Percentiles rank a stretch among this genome's conserved stretches.
Conservation (phyloP, 1,140 invertebrate species). For the Venturia canescens region DNA sequence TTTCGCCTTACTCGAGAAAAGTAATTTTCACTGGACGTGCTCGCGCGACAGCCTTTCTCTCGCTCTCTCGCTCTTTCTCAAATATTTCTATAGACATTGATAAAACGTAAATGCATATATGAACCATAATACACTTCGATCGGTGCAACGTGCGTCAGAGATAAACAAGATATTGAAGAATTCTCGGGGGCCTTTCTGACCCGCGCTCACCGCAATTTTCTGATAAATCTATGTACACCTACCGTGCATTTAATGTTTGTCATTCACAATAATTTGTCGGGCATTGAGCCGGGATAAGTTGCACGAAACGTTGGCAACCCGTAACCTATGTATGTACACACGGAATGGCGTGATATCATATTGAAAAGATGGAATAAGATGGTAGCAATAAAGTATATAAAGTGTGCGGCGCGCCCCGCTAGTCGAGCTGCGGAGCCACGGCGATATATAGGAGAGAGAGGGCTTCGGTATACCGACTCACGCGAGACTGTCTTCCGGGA, state of each 20-base stretch:
- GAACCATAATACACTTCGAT: slow-evolving; percentile 21
- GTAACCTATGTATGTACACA: neutral
- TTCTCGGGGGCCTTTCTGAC: neutral
- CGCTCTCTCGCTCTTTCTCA: neutral
- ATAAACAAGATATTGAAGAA: slow-evolving; percentile 37
- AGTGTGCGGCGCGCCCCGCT: slow-evolving; percentile 23
- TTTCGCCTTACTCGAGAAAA: slow-evolving; percentile 31
- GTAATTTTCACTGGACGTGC: slow-evolving; percentile 44
- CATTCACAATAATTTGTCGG: slow-evolving; percentile 43
- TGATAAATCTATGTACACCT: slow-evolving; percentile 7
- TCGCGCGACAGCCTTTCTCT: slow-evolving; percentile 35
- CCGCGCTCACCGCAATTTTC: slow-evolving; percentile 17
- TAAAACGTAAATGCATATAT: slow-evolving; percentile 3
- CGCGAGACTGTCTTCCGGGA: slow-evolving; percentile 35
- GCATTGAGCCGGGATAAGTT: slow-evolving; percentile 3
- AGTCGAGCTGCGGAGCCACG: neutral
- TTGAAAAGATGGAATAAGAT: slow-evolving; percentile 37
- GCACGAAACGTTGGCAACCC: neutral
- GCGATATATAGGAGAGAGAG: slow-evolving; percentile 5
- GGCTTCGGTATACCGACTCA: neutral
- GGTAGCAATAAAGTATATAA: slow-evolving; percentile 39
- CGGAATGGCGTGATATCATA: slow-evolving; percentile 15
- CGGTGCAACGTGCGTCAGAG: slow-evolving; percentile 22
- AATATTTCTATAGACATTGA: neutral
- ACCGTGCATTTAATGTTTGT: slow-evolving; percentile 36